Percentiles rank a stretch among this genome's conserved stretches.
Evolutionary conservation across 2,888 invertebrate species (phyloP).

Genomic region (Callosobruchus maculatus): DNA sequence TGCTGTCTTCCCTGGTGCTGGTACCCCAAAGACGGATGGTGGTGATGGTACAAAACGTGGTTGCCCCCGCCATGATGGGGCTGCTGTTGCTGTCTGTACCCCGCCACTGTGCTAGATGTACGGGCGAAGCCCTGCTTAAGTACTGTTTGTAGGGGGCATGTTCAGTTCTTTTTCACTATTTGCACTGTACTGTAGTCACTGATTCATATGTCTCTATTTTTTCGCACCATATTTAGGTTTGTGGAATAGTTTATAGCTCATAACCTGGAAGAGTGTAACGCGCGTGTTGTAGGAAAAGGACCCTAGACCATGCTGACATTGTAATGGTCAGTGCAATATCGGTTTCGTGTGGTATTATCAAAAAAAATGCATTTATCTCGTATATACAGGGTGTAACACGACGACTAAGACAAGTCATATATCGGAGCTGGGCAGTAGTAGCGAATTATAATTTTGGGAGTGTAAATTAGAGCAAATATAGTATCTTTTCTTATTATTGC

Average conservation of each 20-base stretch:
- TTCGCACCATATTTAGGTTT: not conserved
- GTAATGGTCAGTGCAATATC: too few species aligned
- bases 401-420: too few species aligned
- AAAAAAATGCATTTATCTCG: too few species aligned
- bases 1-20: conserved; percentile 41
- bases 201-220: not conserved
- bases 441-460: too few species aligned
- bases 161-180: not conserved
- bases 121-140: conserved; percentile 15
- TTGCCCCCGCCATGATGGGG: conserved; percentile 37
- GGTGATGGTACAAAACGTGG: conserved; percentile 47
- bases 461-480: too few species aligned
- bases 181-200: not conserved
- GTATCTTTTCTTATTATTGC: too few species aligned
- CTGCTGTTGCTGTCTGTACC: conserved; percentile 40
- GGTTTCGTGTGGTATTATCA: too few species aligned
- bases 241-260: not conserved
- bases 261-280: not conserved
- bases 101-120: conserved; percentile 42
- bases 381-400: too few species aligned
- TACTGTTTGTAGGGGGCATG: not conserved
- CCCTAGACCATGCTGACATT: too few species aligned
- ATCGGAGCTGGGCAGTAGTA: too few species aligned
- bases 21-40: conserved; percentile 30
- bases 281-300: not conserved